A percentile compares a stretch with the other conserved stretches of the same genome.
These are phyloP conservation scores for Drosophila cardini DNA, from an alignment of 1,140 invertebrate genomes.

Conservation along the genomic window DNA sequence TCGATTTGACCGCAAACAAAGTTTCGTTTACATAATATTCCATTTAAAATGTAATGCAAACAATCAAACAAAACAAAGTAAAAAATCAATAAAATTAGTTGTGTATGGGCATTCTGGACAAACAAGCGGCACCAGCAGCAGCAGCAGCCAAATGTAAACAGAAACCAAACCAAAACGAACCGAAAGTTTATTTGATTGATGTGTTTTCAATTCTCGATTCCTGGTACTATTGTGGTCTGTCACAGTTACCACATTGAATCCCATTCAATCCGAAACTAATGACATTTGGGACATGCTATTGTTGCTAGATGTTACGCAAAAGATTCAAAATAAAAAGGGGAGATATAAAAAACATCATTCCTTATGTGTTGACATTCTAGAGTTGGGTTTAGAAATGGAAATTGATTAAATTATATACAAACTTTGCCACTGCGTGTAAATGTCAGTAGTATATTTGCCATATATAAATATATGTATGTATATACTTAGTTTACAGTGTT, in stretches of 20 bases:
- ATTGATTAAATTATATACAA: slow-evolving; percentile 51
- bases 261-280: slow-evolving; percentile 34
- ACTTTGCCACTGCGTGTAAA: slow-evolving; percentile 39
- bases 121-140: slow-evolving; percentile 36
- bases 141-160: slow-evolving; percentile 59
- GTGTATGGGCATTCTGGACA: slow-evolving; percentile 55
- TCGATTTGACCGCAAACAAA: slow-evolving; percentile 54
- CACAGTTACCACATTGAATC: slow-evolving; percentile 31
- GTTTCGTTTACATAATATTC: slow-evolving; percentile 76
- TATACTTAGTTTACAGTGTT: not conserved
- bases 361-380: slow-evolving; percentile 12
- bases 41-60: slow-evolving; percentile 65
- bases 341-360: not conserved
- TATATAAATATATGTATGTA: not conserved
- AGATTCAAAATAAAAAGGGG: slow-evolving; percentile 14
- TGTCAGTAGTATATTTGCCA: slow-evolving; percentile 28
- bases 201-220: slow-evolving; percentile 49
- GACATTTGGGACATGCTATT: slow-evolving; percentile 32
- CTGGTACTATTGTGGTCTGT: slow-evolving; percentile 26
- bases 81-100: slow-evolving; percentile 74
- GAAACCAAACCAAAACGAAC: slow-evolving; percentile 35
- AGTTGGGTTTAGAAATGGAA: slow-evolving; percentile 33
- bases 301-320: slow-evolving; percentile 31
- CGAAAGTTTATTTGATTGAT: slow-evolving; percentile 69
- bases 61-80: slow-evolving; percentile 41